These are phyloP conservation scores for Capromys pilorides DNA, from an alignment of 2,797 vertebrate genomes.

Conservation along the genomic window DNA sequence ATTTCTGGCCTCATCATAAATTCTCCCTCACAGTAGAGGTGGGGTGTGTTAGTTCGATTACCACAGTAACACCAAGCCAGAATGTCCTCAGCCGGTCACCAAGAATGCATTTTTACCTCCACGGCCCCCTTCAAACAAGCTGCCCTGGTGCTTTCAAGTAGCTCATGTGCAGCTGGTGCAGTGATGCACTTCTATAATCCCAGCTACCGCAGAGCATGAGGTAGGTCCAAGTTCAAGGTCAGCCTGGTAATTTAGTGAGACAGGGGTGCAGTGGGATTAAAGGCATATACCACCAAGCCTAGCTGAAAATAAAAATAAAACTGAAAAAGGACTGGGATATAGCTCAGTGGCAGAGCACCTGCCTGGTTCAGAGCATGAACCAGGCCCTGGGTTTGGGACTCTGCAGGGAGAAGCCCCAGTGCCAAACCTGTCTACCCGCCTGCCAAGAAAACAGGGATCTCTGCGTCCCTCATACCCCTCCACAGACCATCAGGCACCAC, in stretches of 20 bases:
- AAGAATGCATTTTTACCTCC: not conserved
- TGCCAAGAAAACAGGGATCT: not conserved
- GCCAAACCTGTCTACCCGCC: not conserved
- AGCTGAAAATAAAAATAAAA: not conserved
- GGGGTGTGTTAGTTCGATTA: not conserved
- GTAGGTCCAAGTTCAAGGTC: not conserved
- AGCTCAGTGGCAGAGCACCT: not conserved
- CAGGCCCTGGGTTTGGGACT: not conserved
- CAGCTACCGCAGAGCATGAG: not conserved
- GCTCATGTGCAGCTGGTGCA: not conserved
- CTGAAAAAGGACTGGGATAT: not conserved
- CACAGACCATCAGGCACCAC: rapidly evolving
- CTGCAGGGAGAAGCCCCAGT: not conserved
- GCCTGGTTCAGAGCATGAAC: not conserved
- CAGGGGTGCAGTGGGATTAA: not conserved
- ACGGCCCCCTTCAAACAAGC: not conserved
- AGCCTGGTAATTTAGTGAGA: not conserved
- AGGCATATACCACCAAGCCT: not conserved
- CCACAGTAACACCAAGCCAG: not conserved
- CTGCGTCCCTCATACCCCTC: not conserved
- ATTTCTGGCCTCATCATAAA: not conserved
- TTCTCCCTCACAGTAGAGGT: not conserved
- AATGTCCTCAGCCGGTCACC: not conserved
- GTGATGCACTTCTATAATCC: not conserved
- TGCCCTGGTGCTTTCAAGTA: not conserved